phyloP scores from a whole-genome alignment of 2,888 invertebrate species.

The Himalopsyche tibetana region DNA sequence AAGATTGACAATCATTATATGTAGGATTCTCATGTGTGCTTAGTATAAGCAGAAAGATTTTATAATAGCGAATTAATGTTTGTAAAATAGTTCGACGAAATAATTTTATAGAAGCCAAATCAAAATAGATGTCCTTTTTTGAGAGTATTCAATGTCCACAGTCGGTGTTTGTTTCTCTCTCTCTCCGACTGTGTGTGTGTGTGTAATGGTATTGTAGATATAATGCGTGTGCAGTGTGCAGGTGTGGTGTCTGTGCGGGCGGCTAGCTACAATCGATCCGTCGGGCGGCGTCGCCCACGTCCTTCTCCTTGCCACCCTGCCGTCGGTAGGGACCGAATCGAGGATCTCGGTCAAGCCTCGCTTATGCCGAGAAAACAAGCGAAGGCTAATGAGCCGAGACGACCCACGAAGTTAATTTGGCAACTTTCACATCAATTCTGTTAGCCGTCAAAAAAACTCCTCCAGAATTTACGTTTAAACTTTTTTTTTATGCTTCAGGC shows the following conservation, averaged over 20 bases:
- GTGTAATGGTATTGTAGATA: constrained; percentile 27
- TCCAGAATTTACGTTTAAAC: too few relatives aligned
- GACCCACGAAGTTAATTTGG: too few relatives aligned
- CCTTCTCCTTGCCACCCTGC: constrained; percentile 45
- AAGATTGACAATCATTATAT: too few relatives aligned
- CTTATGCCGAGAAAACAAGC: too few relatives aligned
- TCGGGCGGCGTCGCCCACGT: constrained; percentile 52
- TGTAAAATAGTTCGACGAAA: too few relatives aligned
- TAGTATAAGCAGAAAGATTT: too few relatives aligned
- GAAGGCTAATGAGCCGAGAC: too few relatives aligned
- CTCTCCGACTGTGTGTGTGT: background rate
- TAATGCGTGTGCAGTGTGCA: constrained; percentile 40
- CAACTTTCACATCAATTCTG: too few relatives aligned
- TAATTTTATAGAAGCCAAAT: background rate
- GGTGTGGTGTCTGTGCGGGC: constrained; percentile 43
- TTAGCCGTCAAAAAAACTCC: too few relatives aligned
- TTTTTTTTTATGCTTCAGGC: too few relatives aligned
- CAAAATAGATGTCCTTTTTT: background rate
- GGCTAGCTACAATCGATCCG: constrained; percentile 48
- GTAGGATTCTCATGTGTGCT: too few relatives aligned
- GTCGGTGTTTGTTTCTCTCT: background rate
- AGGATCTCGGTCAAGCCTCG: background rate
- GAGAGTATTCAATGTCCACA: background rate
- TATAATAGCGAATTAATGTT: too few relatives aligned
- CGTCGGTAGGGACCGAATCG: background rate